Evolutionary conservation across 2,888 invertebrate genomes (phyloP).

Genomic region (Lasioglossum lativentre): DNA sequence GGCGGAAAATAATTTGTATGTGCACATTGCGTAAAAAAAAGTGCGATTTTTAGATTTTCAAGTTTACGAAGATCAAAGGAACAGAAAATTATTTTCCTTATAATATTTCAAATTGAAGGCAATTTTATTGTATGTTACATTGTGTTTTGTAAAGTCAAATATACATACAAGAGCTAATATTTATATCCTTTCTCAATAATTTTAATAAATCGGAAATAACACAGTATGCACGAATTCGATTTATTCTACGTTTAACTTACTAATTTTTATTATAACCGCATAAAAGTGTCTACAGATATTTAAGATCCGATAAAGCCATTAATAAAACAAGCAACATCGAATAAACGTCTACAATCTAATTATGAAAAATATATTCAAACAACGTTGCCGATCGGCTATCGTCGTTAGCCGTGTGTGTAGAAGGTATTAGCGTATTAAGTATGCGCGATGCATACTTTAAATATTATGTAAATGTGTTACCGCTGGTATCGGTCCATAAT

Average conservation of each 20-base stretch:
- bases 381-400: background rate
- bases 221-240: background rate
- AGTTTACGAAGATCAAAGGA: too few species aligned
- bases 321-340: background rate
- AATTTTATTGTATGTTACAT: background rate
- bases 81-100: background rate
- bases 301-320: background rate
- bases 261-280: background rate
- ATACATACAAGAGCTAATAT: background rate
- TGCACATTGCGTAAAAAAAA: background rate
- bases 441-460: slow-evolving; percentile 4
- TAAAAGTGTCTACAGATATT: background rate
- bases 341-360: background rate
- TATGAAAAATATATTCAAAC: background rate
- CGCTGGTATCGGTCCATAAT: slow-evolving; percentile 12
- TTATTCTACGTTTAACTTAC: background rate
- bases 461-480: slow-evolving; percentile 8
- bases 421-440: slow-evolving; percentile 1
- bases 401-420: slow-evolving; percentile 8
- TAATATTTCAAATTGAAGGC: background rate
- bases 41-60: too few species aligned
- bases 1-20: background rate
- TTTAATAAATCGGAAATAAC: too few species aligned
- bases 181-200: too few species aligned
- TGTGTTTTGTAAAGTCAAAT: background rate